Percentiles rank a stretch among this genome's conserved stretches.
Conservation (phyloP, 2,888 invertebrate species). For the Axea sp. region DNA sequence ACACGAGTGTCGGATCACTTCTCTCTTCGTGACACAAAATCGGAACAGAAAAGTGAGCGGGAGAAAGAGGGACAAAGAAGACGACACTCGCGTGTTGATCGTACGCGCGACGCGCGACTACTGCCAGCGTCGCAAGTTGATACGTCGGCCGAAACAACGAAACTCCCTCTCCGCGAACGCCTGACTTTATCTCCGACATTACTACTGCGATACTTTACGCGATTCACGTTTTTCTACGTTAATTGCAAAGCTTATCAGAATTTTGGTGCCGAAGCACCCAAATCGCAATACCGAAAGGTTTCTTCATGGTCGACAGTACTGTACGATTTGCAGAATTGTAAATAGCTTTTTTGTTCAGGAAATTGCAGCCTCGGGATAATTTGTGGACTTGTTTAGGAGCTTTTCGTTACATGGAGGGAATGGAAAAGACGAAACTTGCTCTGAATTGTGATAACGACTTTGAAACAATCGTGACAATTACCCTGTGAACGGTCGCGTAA, state of each 20-base stretch:
- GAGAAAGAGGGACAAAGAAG: slow-evolving; percentile 14
- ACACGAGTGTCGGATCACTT: slow-evolving; percentile 45
- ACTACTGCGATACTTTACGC: slow-evolving; percentile 22
- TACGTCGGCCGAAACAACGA: slow-evolving; percentile 18
- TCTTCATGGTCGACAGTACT: background rate
- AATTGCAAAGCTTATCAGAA: slow-evolving; percentile 13
- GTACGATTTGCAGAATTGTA: slow-evolving; percentile 8
- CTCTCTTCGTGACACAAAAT: slow-evolving; percentile 17
- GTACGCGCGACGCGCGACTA: slow-evolving; percentile 59
- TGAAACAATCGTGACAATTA: slow-evolving; percentile 28
- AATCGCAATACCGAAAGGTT: background rate
- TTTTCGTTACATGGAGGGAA: background rate
- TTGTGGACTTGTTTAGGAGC: slow-evolving; percentile 1
- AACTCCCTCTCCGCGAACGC: slow-evolving; percentile 35
- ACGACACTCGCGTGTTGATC: slow-evolving; percentile 44
- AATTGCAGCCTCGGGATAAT: slow-evolving; percentile 7
- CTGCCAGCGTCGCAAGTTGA: slow-evolving; percentile 18
- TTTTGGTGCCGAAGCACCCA: too few species aligned
- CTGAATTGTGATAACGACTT: slow-evolving; percentile 11
- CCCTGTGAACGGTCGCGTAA: slow-evolving; percentile 24
- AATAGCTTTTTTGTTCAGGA: background rate
- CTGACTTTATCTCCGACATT: slow-evolving; percentile 41
- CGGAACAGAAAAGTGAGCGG: slow-evolving; percentile 14
- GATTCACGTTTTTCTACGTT: slow-evolving; percentile 6
- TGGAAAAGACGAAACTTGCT: background rate